These are phyloP conservation scores for Dolichallabes microphthalmus DNA, from an alignment of 2,113 vertebrate species.

Conservation along the genomic window DNA sequence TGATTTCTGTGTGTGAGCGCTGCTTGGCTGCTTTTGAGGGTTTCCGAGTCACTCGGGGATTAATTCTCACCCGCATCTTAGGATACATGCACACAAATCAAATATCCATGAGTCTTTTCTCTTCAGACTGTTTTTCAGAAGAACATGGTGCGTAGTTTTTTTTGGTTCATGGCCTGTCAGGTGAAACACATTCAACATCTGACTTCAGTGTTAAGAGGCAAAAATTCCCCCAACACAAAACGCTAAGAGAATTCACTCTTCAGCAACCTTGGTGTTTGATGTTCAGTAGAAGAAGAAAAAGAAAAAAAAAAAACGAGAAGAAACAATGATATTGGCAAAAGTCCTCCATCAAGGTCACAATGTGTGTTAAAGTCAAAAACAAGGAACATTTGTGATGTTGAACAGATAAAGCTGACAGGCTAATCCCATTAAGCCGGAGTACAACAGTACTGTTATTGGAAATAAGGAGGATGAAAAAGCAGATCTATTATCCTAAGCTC, in stretches of 20 bases:
- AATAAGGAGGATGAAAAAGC: conserved; percentile 62
- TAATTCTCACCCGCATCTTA: neutral
- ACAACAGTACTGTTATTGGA: conserved; percentile 61
- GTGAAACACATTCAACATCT: conserved; percentile 34
- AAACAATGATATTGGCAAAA: conserved; percentile 11
- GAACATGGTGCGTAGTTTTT: neutral
- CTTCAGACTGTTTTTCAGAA: conserved; percentile 23
- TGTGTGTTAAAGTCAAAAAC: conserved; percentile 6
- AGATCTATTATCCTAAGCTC: conserved; percentile 62
- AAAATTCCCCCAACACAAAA: conserved; percentile 9
- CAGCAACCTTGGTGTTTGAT: conserved; percentile 40
- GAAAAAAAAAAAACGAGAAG: conserved; percentile 11
- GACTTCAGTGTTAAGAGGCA: conserved; percentile 26
- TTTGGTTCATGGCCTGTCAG: conserved; percentile 24
- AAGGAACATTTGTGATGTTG: neutral
- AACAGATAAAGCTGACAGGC: conserved; percentile 60
- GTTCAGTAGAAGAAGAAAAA: conserved; percentile 12
- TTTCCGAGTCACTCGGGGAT: neutral
- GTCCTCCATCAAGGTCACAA: conserved; percentile 29
- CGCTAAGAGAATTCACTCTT: conserved; percentile 21
- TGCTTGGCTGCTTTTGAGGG: neutral
- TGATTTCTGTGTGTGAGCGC: neutral
- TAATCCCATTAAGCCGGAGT: conserved; percentile 57
- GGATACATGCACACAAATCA: neutral
- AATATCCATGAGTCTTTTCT: neutral